A percentile compares a stretch with the other conserved stretches of the same genome.
These are phyloP conservation scores for Apostichopus japonicus DNA, from an alignment of 35 echinoderm and acorn worm genomes.

Conservation along the genomic window DNA sequence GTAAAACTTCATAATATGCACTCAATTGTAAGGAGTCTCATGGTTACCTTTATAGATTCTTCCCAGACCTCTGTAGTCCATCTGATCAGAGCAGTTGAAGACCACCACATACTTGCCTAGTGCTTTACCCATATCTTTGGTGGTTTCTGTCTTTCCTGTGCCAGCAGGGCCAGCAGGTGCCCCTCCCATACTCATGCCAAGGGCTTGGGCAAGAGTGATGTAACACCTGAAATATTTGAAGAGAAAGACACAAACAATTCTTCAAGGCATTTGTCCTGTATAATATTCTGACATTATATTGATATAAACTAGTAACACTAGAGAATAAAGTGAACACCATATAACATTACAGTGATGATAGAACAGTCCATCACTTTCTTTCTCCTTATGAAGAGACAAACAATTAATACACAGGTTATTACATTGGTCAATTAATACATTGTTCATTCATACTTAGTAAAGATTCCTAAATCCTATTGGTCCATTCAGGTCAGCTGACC, in stretches of 20 bases:
- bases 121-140: constrained; percentile 98
- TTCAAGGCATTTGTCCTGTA: too few species aligned
- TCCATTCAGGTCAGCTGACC: too few species aligned
- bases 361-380: background rate
- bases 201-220: constrained; percentile 92
- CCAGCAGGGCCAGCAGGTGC: constrained; percentile 98
- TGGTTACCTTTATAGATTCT: constrained; percentile 90
- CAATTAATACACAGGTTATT: too few species aligned
- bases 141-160: constrained; percentile 98
- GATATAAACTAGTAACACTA: too few species aligned
- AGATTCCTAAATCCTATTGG: too few species aligned
- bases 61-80: constrained; percentile 97
- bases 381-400: background rate
- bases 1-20: too few species aligned
- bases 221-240: constrained; percentile 73
- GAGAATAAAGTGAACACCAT: constrained; percentile 1
- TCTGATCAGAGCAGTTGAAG: constrained; percentile 99
- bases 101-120: constrained; percentile 97
- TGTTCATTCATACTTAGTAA: too few species aligned
- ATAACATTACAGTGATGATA: background rate
- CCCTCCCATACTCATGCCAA: constrained; percentile 99
- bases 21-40: too few species aligned
- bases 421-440: too few species aligned
- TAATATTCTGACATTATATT: too few species aligned
- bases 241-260: too few species aligned